Base-by-base conservation (phyloP, 2,113 vertebrate species). In the Bos indicus region DNA sequence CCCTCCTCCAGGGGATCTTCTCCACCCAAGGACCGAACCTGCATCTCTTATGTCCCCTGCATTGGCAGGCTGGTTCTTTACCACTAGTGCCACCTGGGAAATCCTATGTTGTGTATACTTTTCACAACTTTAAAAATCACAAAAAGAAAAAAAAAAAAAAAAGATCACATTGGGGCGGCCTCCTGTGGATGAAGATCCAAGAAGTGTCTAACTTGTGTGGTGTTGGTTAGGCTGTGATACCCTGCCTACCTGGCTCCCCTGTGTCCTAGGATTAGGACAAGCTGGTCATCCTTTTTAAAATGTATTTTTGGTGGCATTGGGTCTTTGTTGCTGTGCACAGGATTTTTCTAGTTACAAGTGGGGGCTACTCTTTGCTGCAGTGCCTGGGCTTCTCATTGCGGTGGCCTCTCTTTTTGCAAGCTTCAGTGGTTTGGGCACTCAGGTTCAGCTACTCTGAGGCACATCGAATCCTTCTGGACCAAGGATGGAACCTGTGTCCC, bases 181-280 rank as follows among this genome's bases (percentile, higher is more conserved):
- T 57, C 43, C 7, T 1, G 1, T 3, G 17, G 33, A 3, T 14
- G 21, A 91, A 60, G 23, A 56, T 48, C 71, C 46, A 5, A 57
- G 25, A 26, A 28, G 25, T 1, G 6, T 7, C 14, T 11, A 5
- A 23, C n/a, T 57, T 11, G 6, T 16, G 0, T 14, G 5, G 59
- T 16, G 1, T 30, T 19, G 2, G 5, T 21, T 26, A 26, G 36
- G 43, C 56, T 3, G 14, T 74, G 52, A 19, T 46, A 82, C 16
- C 51, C 30, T 82, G n/a, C 9, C 26, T 0, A 3, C 25, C 54
- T 33, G 14, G 43, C 16, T 74, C 33, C 74, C n/a, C 9, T 7
- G 5, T 14, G 2, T 8, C 40, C 80, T 28, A 15, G 23, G 48
- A 6, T 40, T 25, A 80, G 56, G 40, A 74, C 74, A 33, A 15